Evolutionary conservation across 2,113 vertebrate genomes (phyloP), one percentile per base, ranked within the genome.

Genomic region (Strigops habroptila): DNA sequence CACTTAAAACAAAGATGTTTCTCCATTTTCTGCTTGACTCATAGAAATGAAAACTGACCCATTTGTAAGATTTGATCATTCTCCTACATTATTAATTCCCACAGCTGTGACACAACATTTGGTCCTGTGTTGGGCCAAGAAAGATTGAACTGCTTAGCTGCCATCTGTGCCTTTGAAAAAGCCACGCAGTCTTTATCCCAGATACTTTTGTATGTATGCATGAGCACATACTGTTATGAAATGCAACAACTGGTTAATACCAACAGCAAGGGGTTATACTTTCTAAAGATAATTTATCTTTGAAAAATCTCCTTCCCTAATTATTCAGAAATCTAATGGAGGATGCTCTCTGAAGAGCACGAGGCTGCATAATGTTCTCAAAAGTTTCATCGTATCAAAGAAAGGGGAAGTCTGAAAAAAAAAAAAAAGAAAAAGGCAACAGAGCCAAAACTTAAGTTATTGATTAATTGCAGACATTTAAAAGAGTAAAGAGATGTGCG

Each of bases 71-170:
- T 59, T 59, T 46, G 18, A 77, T 83, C 64, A 24, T 91, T 14
- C 21, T 89, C 28, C 43, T 85, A 46, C 0, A 0, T 73, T 89
- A 73, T 62, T 62, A 69, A 65, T 76, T 94, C 35, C 31, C 68
- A 69, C 59, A 90, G 84, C 78, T 67, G n/a, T 63, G 75, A 77
- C n/a, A 74, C 78, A 90, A 73, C 46, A 75, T 90, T 95, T 85
- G 53, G 63, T 85, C 78, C n/a, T 57, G 6, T 43, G 10, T 3
- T 57, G 59, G 84, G 75, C 87, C 90, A 90, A 88, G 63, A 76
- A 62, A 57, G 53, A 63, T 1, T 18, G 21, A 87, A 52, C 11
- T 84, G 63, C 62, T 91, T 51, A 17, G 46, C 41, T 91, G 41
- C 82, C 81, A 90, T 69, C 84, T 82, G 68, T 59, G 82, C 70